These are phyloP conservation scores for Lucifuga dentata DNA, from an alignment of 2,113 vertebrate species.

Conservation along the genomic window DNA sequence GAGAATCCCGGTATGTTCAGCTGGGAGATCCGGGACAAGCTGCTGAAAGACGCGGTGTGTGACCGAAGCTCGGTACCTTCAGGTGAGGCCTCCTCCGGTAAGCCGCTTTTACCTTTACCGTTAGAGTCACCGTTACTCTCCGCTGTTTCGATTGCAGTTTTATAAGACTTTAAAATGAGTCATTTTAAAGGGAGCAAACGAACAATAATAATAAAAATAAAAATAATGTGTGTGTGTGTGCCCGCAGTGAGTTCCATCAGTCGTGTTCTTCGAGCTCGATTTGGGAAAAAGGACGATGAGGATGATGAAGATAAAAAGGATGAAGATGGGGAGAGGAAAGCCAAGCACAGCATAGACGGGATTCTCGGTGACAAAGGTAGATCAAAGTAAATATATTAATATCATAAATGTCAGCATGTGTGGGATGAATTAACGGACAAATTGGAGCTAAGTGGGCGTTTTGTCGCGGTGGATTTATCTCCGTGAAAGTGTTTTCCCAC, in stretches of 20 bases:
- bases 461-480: constrained; percentile 29
- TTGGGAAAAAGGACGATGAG: constrained; percentile 96
- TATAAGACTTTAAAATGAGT: too few species aligned
- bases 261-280: constrained; percentile 95
- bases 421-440: constrained; percentile 20
- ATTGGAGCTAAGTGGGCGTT: constrained; percentile 51
- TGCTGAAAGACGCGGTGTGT: constrained; percentile 96
- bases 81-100: constrained; percentile 92
- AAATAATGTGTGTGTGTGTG: not conserved
- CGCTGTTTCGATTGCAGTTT: too few species aligned
- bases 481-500: constrained; percentile 43
- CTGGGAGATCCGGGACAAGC: constrained; percentile 96
- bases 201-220: not conserved
- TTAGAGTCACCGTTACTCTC: too few species aligned
- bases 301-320: constrained; percentile 94
- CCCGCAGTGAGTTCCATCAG: constrained; percentile 98
- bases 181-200: too few species aligned
- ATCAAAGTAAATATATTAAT: not conserved
- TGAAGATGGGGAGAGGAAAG: constrained; percentile 93
- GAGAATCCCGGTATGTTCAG: constrained; percentile 98
- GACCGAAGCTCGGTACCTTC: constrained; percentile 96
- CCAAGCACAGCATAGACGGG: constrained; percentile 98
- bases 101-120: too few species aligned
- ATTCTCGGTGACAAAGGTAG: constrained; percentile 98
- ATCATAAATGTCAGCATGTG: too few species aligned